phyloP scores from a whole-genome alignment of 2,888 invertebrate genomes.

The Pseudococcus viburni region DNA sequence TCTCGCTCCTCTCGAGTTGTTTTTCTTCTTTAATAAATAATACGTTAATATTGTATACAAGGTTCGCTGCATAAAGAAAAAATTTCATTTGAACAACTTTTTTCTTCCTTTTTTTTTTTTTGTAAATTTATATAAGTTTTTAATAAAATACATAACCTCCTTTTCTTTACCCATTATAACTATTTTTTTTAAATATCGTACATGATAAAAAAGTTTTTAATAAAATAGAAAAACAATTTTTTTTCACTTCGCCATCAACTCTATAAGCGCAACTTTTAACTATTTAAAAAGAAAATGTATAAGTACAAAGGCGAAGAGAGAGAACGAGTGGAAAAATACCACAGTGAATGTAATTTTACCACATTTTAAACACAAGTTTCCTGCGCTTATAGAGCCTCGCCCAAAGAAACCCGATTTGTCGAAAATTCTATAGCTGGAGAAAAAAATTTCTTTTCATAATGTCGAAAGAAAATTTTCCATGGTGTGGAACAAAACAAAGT shows the following conservation, averaged over 20 bases:
- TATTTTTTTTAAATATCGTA: neutral
- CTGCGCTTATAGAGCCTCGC: neutral
- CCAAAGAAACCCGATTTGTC: neutral
- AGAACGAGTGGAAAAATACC: neutral
- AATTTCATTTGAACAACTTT: slow-evolving; percentile 32
- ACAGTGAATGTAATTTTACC: slow-evolving; percentile 7
- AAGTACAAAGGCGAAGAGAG: neutral
- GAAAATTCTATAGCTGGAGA: neutral
- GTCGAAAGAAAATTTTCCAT: neutral
- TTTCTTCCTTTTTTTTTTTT: slow-evolving; percentile 7
- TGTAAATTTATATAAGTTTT: slow-evolving; percentile 15
- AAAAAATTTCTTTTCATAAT: neutral
- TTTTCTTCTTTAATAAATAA: slow-evolving; percentile 26
- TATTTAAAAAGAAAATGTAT: neutral
- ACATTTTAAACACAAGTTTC: neutral
- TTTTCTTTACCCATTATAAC: neutral
- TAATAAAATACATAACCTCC: slow-evolving; percentile 30
- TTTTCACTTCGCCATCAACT: neutral
- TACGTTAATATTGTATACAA: slow-evolving; percentile 34
- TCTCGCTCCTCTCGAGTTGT: neutral
- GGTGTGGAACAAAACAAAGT: neutral
- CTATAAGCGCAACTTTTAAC: neutral
- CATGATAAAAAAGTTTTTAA: slow-evolving; percentile 47
- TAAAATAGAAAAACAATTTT: slow-evolving; percentile 41
- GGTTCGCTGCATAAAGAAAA: slow-evolving; percentile 23